Conservation (phyloP, 2,113 vertebrate species). For the Sula dactylatra region DNA sequence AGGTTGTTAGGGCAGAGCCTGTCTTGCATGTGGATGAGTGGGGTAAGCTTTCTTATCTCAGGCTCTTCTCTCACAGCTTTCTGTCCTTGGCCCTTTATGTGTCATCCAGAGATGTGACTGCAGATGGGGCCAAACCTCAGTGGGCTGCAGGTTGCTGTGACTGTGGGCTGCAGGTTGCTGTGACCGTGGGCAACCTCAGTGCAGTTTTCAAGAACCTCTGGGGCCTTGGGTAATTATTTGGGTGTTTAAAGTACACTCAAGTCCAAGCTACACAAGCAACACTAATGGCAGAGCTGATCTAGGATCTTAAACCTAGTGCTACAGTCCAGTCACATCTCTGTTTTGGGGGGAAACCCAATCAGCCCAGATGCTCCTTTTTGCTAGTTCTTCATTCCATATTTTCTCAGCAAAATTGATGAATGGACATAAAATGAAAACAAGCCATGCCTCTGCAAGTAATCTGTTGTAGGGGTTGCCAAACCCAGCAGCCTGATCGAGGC, state of each 20-base stretch:
- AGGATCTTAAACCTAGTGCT: not conserved
- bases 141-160: not conserved
- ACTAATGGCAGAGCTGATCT: not conserved
- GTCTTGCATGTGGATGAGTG: not conserved
- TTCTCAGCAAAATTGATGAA: not conserved
- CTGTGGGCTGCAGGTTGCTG: not conserved
- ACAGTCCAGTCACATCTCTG: not conserved
- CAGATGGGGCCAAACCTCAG: not conserved
- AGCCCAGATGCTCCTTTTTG: not conserved
- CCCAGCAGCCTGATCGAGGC: rapidly evolving
- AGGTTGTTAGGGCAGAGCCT: not conserved
- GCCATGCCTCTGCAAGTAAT: not conserved
- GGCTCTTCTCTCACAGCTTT: not conserved
- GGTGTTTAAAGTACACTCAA: not conserved
- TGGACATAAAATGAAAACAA: not conserved
- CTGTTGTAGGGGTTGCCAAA: not conserved
- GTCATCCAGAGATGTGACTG: not conserved
- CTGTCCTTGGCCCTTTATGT: not conserved
- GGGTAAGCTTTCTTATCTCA: not conserved
- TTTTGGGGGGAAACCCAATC: not conserved
- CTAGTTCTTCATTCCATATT: not conserved
- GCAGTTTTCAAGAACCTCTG: not conserved
- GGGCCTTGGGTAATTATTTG: not conserved
- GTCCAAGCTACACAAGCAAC: not conserved
- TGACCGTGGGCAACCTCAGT: not conserved